phyloP scores from a whole-genome alignment of 2,113 vertebrate species.

The Sula dactylatra region DNA sequence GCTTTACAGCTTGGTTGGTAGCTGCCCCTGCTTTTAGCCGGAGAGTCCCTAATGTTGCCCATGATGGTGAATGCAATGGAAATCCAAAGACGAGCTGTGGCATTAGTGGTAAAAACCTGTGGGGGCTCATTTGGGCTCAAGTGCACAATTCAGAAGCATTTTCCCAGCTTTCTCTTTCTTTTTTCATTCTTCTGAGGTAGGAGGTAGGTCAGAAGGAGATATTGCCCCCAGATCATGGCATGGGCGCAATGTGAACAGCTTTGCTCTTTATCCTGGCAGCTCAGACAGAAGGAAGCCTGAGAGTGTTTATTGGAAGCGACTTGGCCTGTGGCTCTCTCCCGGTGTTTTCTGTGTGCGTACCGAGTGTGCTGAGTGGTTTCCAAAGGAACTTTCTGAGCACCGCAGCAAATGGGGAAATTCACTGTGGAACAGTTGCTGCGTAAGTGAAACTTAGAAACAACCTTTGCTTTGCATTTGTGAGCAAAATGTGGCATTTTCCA shows the following conservation, averaged over 20 bases:
- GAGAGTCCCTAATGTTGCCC: neutral
- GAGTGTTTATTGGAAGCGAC: neutral
- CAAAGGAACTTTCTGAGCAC: neutral
- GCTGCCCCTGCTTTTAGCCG: neutral
- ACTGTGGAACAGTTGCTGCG: neutral
- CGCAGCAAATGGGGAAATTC: neutral
- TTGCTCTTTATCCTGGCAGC: neutral
- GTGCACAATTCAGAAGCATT: neutral
- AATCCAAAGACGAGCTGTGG: neutral
- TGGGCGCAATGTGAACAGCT: neutral
- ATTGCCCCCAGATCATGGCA: neutral
- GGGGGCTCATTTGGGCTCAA: neutral
- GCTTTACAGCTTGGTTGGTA: neutral
- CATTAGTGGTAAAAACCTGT: neutral
- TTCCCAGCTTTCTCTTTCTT: neutral
- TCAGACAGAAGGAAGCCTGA: neutral
- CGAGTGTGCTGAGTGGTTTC: neutral
- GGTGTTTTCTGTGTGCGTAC: neutral
- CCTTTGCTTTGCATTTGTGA: neutral
- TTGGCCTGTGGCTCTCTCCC: neutral
- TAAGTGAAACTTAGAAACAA: neutral
- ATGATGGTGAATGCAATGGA: fast-evolving
- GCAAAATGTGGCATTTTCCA: neutral
- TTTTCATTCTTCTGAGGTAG: neutral
- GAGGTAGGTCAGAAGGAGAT: neutral